phyloP scores from a whole-genome alignment of 2,113 vertebrate species.

The Sula dactylatra region DNA sequence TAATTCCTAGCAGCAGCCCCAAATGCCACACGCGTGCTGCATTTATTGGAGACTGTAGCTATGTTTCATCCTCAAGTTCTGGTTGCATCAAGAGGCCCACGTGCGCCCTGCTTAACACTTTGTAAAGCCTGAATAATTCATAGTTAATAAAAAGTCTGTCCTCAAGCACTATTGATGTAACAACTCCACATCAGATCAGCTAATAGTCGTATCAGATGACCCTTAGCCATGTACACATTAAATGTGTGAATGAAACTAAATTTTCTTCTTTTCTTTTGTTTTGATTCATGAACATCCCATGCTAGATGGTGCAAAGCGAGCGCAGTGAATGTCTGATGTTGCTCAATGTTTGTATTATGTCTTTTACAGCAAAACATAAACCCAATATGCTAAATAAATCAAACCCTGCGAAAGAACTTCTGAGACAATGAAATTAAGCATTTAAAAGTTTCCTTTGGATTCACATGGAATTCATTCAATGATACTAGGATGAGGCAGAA shows the following conservation, averaged over 20 bases:
- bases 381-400: not conserved
- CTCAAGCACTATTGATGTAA: not conserved
- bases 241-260: not conserved
- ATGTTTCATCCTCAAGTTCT: not conserved
- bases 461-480: not conserved
- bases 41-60: not conserved
- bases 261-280: not conserved
- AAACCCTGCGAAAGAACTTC: not conserved
- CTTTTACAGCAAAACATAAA: not conserved
- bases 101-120: too few species aligned
- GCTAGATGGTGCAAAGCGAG: not conserved
- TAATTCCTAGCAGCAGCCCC: not conserved
- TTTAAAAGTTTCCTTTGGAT: not conserved
- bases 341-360: not conserved
- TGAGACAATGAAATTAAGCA: not conserved
- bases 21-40: not conserved
- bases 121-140: not conserved
- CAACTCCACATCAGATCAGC: not conserved
- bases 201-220: not conserved
- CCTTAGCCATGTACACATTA: not conserved
- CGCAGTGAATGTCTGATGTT: not conserved
- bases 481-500: not conserved
- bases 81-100: not conserved
- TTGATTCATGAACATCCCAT: not conserved
- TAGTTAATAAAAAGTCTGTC: not conserved